phyloP scores from a whole-genome alignment of 2,797 vertebrate genomes.

The Argya squamiceps region DNA sequence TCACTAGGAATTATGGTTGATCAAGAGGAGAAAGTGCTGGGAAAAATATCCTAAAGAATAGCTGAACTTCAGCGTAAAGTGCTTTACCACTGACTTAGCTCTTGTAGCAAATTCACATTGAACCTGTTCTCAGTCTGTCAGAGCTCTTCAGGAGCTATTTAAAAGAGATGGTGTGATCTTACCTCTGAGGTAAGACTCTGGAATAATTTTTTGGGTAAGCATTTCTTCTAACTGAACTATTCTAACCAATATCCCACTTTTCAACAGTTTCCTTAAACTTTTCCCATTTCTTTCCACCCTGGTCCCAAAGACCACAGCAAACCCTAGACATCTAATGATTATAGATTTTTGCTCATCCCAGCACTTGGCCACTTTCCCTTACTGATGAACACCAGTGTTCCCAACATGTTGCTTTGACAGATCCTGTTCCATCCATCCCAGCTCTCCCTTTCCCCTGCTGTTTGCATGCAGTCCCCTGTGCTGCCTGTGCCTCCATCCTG shows the following conservation, averaged over 20 bases:
- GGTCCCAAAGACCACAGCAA: not conserved
- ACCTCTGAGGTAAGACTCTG: not conserved
- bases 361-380: not conserved
- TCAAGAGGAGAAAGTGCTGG: not conserved
- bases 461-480: no score
- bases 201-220: not conserved
- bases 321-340: not conserved
- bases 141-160: not conserved
- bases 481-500: not conserved
- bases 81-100: not conserved
- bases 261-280: not conserved
- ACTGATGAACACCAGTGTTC: not conserved
- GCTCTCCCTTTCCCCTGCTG: not conserved
- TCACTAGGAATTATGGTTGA: not conserved
- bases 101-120: not conserved
- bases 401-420: rapidly evolving
- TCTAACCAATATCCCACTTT: not conserved
- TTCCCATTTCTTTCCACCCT: not conserved
- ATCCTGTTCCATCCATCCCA: not conserved
- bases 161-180: not conserved
- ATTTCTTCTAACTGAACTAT: not conserved
- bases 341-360: rapidly evolving
- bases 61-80: not conserved
- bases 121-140: not conserved
- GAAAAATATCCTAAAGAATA: not conserved